phyloP scores from a whole-genome alignment of 2,113 vertebrate species.

The Mastomys natalensis region DNA sequence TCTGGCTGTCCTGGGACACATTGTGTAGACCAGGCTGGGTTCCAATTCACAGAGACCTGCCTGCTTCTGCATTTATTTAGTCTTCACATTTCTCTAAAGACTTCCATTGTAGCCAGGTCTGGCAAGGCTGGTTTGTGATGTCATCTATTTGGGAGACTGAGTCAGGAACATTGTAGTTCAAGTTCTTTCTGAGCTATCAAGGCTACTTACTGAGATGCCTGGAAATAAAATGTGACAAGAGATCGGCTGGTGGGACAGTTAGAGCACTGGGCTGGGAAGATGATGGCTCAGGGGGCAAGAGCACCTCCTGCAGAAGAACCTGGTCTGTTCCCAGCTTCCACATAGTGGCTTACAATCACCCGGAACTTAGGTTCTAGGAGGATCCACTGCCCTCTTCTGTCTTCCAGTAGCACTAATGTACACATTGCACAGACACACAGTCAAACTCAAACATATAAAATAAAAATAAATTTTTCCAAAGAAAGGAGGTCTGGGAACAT shows the following conservation, averaged over 20 bases:
- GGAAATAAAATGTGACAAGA: not conserved
- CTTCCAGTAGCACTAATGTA: not conserved
- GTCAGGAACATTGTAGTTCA: not conserved
- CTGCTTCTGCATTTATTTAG: not conserved
- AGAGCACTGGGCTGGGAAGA: not conserved
- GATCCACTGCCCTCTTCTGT: not conserved
- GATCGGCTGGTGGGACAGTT: not conserved
- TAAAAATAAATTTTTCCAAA: not conserved
- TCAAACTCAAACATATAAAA: not conserved
- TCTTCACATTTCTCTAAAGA: not conserved
- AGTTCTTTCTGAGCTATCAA: not conserved
- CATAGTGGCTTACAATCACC: not conserved
- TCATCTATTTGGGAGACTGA: not conserved
- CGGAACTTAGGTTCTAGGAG: too few relatives aligned
- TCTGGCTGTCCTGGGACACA: too few relatives aligned
- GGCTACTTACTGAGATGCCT: not conserved
- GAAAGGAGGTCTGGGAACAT: not conserved
- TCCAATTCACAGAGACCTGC: too few relatives aligned
- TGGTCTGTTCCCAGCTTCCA: not conserved
- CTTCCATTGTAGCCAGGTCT: not conserved
- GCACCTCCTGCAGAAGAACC: not conserved
- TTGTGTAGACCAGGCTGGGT: too few relatives aligned
- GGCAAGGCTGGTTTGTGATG: not conserved
- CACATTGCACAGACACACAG: too few relatives aligned
- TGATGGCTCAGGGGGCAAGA: not conserved